phyloP scores from a whole-genome alignment of 2,888 invertebrate species.

The Chloroclystis v-ata region DNA sequence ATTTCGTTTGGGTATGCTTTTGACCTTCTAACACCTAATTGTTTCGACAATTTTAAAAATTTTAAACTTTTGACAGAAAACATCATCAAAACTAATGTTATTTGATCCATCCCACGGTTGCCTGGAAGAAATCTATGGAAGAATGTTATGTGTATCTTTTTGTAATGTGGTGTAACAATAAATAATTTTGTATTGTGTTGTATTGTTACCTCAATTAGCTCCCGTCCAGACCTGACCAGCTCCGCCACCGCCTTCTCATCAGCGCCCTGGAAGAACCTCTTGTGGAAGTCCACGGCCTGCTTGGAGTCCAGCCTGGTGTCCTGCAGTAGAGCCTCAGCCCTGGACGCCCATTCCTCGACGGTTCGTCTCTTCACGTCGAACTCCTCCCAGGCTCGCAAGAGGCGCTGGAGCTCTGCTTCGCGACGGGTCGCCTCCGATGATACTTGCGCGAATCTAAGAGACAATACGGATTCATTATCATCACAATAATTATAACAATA shows the following conservation, averaged over 20 bases:
- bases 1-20: no score
- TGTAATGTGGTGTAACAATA: no score
- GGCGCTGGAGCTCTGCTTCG: constrained; percentile 88
- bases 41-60: no score
- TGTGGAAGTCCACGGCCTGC: constrained; percentile 89
- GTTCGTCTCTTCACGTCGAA: constrained; percentile 87
- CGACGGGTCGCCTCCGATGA: constrained; percentile 85
- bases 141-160: no score
- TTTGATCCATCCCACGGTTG: no score
- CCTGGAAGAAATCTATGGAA: no score
- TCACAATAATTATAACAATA: no score
- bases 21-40: no score
- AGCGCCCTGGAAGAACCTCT: constrained; percentile 91
- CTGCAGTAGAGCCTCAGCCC: constrained; percentile 88
- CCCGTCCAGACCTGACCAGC: constrained; percentile 86
- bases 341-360: constrained; percentile 91
- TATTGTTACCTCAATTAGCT: constrained; percentile 81
- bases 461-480: no score
- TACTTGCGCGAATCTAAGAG: constrained; percentile 82
- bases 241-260: constrained; percentile 91
- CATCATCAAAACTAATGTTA: no score
- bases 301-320: constrained; percentile 89
- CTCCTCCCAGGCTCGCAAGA: constrained; percentile 89
- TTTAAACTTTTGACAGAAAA: no score
- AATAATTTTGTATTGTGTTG: no score